Percentiles rank a stretch among this genome's conserved stretches.
phyloP scores from a whole-genome alignment of 2,113 vertebrate genomes.

The human (Homo sapiens) region GRCh38 chr11:66414501-66415000 shows the following conservation, averaged over 20 bases:
- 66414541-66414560: conserved; percentile 1
- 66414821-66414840: not conserved
- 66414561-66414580: conserved; percentile 69
- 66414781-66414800: not conserved
- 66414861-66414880: not conserved
- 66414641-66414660: conserved; percentile 36
- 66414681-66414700: not conserved
- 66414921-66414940: not conserved
- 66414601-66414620: conserved; percentile 58
- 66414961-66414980: not conserved
- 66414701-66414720: not conserved
- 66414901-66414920: not conserved
- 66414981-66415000: not conserved
- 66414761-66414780: not conserved
- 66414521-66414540: not conserved
- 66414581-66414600: conserved; percentile 78
- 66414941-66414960: not conserved
- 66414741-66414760: not conserved
- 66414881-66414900: not conserved
- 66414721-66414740: not conserved
- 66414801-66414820: not conserved
- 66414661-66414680: conserved; percentile 33
- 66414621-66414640: conserved; percentile 40
- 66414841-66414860: not conserved
- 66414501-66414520: not conserved